Evolutionary conservation across 2,888 invertebrate species (phyloP).

Genomic region (Atrina japonica): DNA sequence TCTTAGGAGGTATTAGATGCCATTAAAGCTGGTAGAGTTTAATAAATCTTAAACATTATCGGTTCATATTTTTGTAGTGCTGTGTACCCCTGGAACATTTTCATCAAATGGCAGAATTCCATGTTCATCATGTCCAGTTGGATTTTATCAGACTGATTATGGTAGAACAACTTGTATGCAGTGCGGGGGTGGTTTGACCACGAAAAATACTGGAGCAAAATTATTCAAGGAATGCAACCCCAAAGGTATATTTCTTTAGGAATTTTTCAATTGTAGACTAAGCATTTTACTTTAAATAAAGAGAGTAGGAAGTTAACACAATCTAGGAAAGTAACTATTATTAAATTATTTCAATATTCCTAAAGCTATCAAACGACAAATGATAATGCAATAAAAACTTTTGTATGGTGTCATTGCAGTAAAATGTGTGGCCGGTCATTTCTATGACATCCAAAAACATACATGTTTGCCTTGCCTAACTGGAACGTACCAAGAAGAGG

Average conservation of each 20-base stretch:
- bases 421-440: slow-evolving; percentile 77
- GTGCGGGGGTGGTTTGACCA: slow-evolving; percentile 73
- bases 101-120: slow-evolving; percentile 79
- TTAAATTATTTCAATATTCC: not conserved
- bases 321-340: not conserved
- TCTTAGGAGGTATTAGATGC: not conserved
- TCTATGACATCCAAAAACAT: slow-evolving; percentile 69
- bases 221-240: not conserved
- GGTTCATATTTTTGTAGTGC: too few species aligned
- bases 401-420: too few species aligned
- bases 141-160: slow-evolving; percentile 79
- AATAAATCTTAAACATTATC: too few species aligned
- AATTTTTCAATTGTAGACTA: too few species aligned
- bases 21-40: too few species aligned
- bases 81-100: slow-evolving; percentile 79
- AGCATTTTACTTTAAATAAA: too few species aligned
- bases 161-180: slow-evolving; percentile 77
- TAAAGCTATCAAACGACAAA: too few species aligned
- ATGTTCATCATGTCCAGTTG: slow-evolving; percentile 78
- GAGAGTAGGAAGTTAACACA: too few species aligned
- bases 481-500: slow-evolving; percentile 78
- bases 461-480: slow-evolving; percentile 76
- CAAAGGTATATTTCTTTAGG: too few species aligned
- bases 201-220: too few species aligned
- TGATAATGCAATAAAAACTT: too few species aligned